Base-by-base conservation (phyloP, 2,113 vertebrate genomes). In the Sardina pilchardus region DNA sequence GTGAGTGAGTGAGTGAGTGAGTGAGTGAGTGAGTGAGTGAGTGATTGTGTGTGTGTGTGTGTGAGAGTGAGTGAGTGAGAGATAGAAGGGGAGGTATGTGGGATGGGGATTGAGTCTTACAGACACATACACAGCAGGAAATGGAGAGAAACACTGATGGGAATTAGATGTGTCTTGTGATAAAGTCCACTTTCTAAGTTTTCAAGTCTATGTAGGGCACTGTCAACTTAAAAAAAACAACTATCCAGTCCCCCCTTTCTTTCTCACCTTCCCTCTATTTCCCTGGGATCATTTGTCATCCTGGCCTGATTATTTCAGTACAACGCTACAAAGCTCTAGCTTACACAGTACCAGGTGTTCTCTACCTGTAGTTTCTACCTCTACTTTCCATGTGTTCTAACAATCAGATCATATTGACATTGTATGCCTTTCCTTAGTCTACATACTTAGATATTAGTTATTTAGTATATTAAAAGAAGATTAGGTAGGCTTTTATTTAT, bases 261-360 rank as follows among this genome's bases (percentile, higher is more conserved):
- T 78, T 85, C 80, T 86, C 87, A 83, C 47, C 86, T 44, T 86
- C 36, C 86, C 82, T 88, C 90, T 90, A 86, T 86, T 85, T 94
- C 92, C 91, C 92, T 67, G 80, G 83, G 84, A 93, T 95, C 94
- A 91, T 95, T 94, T 93, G 91, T 95, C 93, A 94, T 87, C 45
- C 81, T 95, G 94, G 92, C 95, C 95, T 94, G 91, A 94, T 94
- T 95, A 95, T 92, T 94, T 95, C 94, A 95, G 89, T 89, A 85
- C 86, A 85, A 85, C 93, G 87, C 88, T 93, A 34, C 88, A 88
- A 84, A 48, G 34, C 34, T 78, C 26, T 78, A 8, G 26, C 5
- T 30, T 78, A 34, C 30, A 36, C 9, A 16, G 5, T 16, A 36
- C 59, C 19, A 24, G 1, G n/a, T 16, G 14, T 12, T 34, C 71